Conservation (phyloP, 2,797 vertebrate species). For the Danio tinwini region DNA sequence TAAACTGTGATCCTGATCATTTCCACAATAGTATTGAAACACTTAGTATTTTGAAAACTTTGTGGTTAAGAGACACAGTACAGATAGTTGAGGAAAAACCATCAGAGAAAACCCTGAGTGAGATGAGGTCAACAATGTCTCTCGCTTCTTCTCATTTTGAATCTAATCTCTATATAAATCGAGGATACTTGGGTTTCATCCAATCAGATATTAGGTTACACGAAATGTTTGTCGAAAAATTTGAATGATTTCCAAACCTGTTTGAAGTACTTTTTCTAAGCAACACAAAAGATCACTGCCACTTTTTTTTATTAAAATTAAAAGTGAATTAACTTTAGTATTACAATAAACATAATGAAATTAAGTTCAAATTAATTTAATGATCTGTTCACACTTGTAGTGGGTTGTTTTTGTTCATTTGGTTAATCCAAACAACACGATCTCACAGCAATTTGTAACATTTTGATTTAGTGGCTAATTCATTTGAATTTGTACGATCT, state of each 20-base stretch:
- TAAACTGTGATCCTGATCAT: not conserved
- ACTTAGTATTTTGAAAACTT: constrained; percentile 9
- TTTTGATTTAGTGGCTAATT: too few species aligned
- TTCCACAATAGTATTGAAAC: constrained; percentile 14
- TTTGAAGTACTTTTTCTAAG: not conserved
- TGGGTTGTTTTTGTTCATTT: too few species aligned
- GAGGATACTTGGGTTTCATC: not conserved
- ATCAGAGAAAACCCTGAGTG: not conserved
- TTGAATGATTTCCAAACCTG: not conserved
- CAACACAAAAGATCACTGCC: not conserved
- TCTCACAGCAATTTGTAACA: too few species aligned
- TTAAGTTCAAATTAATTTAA: too few species aligned
- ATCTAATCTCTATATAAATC: not conserved
- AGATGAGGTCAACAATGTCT: not conserved
- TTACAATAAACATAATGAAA: too few species aligned
- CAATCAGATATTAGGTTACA: not conserved
- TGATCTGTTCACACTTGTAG: too few species aligned
- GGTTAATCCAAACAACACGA: too few species aligned
- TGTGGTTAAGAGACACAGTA: not conserved
- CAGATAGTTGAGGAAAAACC: not conserved
- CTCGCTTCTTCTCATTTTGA: too few species aligned
- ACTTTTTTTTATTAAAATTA: not conserved
- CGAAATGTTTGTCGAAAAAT: too few species aligned
- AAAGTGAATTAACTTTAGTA: not conserved
- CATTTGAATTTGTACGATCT: too few species aligned